phyloP scores from a whole-genome alignment of 2,797 vertebrate genomes.

The Chelonia mydas region DNA sequence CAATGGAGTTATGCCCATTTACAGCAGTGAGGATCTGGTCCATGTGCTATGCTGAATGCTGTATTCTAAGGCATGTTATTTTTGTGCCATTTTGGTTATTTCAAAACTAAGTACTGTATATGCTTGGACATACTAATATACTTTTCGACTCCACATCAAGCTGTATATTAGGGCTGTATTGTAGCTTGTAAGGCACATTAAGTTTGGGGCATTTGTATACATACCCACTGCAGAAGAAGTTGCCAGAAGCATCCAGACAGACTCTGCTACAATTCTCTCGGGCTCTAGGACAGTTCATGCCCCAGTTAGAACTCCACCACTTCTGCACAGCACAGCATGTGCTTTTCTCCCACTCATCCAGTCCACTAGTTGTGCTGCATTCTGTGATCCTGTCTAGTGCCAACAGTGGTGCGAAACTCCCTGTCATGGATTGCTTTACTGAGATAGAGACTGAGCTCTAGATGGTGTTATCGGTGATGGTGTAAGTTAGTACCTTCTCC shows the following conservation, averaged over 20 bases:
- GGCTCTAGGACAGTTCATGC: not conserved
- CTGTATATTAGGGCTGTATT: not conserved
- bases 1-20: not conserved
- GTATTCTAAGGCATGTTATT: not conserved
- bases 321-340: not conserved
- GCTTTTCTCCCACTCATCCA: not conserved
- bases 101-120: not conserved
- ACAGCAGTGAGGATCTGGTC: not conserved
- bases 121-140: not conserved
- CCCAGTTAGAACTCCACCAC: too few relatives aligned
- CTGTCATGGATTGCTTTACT: not conserved
- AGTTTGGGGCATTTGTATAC: not conserved
- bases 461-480: fast-evolving
- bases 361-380: not conserved
- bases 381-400: not conserved
- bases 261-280: not conserved
- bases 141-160: not conserved
- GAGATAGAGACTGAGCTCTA: not conserved
- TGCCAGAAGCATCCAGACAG: not conserved
- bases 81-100: not conserved
- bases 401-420: not conserved
- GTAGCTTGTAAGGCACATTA: not conserved
- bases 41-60: not conserved
- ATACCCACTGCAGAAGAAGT: not conserved
- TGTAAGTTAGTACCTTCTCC: not conserved